These are phyloP conservation scores for Scyliorhinus canicula DNA, from an alignment of 2,797 vertebrate species.

Conservation along the genomic window DNA sequence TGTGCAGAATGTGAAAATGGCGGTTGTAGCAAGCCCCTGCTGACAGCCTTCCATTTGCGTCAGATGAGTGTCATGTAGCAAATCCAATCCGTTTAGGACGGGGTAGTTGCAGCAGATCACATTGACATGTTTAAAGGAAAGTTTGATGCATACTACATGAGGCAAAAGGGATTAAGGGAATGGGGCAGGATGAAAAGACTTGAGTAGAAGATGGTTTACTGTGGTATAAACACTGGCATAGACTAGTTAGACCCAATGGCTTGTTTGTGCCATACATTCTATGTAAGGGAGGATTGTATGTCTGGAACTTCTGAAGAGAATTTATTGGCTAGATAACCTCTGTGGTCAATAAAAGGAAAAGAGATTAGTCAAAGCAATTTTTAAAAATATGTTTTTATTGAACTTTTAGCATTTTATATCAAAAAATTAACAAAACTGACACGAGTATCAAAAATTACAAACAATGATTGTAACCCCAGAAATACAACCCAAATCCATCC, in stretches of 20 bases:
- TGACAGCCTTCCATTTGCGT: background rate
- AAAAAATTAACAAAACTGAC: no score
- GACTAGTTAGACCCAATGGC: no score
- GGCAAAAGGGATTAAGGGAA: background rate
- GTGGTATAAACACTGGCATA: background rate
- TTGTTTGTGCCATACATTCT: background rate
- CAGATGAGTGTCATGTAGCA: background rate
- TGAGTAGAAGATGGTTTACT: background rate
- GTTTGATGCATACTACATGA: background rate
- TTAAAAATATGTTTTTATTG: no score
- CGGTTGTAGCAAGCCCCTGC: background rate
- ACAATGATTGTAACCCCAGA: no score
- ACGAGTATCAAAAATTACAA: no score
- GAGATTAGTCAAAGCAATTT: background rate
- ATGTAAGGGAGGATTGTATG: background rate
- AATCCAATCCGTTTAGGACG: background rate
- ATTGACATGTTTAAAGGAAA: background rate
- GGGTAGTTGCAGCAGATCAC: background rate
- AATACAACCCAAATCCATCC: no score
- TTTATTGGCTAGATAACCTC: background rate
- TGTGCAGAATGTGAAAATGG: background rate
- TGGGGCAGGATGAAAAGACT: background rate
- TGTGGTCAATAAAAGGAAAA: background rate
- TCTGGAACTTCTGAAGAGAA: background rate
- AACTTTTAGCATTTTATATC: no score